These are phyloP conservation scores for Pelochelys cantorii DNA, from an alignment of 2,797 vertebrate genomes.

Conservation along the genomic window DNA sequence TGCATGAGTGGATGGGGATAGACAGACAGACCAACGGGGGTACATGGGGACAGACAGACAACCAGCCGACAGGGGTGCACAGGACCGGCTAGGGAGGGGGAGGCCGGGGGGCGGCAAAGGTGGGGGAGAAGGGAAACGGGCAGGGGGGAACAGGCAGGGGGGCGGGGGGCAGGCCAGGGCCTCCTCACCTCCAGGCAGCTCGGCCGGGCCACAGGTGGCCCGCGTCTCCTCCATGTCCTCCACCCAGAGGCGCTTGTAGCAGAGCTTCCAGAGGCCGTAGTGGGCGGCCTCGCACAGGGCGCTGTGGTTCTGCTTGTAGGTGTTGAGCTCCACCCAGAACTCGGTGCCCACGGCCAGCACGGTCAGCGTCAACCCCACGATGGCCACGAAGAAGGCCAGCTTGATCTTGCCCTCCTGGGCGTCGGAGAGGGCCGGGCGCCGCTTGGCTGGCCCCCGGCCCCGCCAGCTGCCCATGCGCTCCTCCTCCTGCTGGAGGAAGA, in stretches of 20 bases:
- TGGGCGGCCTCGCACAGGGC: constrained; percentile 89
- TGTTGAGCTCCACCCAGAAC: constrained; percentile 93
- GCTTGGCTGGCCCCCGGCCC: constrained; percentile 63
- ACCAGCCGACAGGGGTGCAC: too few species aligned
- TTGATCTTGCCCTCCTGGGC: constrained; percentile 91
- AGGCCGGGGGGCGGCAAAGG: neutral
- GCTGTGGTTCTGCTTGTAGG: constrained; percentile 86
- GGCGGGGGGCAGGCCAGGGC: neutral
- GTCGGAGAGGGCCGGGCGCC: constrained; percentile 80
- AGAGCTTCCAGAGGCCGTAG: constrained; percentile 92
- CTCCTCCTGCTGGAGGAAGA: constrained; percentile 88
- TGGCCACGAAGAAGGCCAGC: constrained; percentile 87
- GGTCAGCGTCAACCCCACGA: constrained; percentile 88
- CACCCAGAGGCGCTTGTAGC: constrained; percentile 88
- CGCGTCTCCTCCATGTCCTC: constrained; percentile 87
- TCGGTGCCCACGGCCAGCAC: constrained; percentile 92
- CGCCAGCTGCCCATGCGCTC: constrained; percentile 71
- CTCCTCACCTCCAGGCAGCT: constrained; percentile 90
- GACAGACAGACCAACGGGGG: neutral
- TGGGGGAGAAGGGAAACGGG: neutral
- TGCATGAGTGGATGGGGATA: too few species aligned
- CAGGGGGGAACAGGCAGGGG: too few species aligned
- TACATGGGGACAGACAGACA: neutral
- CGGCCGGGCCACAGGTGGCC: constrained; percentile 88
- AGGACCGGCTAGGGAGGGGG: neutral